Base-by-base conservation (phyloP, 35 echinoderm and acorn worm species). In the Ophiothrix spiculata region DNA sequence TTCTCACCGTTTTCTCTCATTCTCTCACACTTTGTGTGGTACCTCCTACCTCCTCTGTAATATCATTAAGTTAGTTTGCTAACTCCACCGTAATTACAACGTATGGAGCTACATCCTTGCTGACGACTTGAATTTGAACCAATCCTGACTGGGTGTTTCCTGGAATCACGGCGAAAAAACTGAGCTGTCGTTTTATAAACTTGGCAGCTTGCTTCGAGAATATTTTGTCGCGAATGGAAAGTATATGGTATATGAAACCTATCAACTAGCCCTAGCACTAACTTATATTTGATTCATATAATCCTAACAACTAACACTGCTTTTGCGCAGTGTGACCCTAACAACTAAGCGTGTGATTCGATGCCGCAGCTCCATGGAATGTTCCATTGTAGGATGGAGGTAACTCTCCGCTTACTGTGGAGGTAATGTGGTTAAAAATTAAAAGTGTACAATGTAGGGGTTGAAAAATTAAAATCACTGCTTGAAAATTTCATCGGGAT, bases 331-430 rank as follows among this genome's bases (percentile, higher is more conserved):
- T 69, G 60, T 69, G 25, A 28, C 60, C 60, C 60, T 69, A 69
- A 69, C 60, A 69, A 69, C 60, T 69, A 69, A 69, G 60, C 60
- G 17, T 69, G 60, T 69, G 60, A 69, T 69, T 69, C 60, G 60
- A n/a, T n/a, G n/a, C 8, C 60, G 60, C 3, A 15, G 60, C 4
- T 69, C 60, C 60, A 69, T n/a, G 60, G 23, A 69, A 6, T 69
- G 60, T 69, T 69, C 60, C 60, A 69, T 69, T 69, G 60, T 25
- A 28, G 60, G 60, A 69, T 28, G 23, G n/a, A n/a, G 60, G 60
- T 69, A 49, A 49, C 42, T 69, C 60, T 69, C 16, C 29, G 60
- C 60, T n/a, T n/a, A n/a, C 60, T 69, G 60, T 69, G 60, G 60
- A 69, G 60, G 60, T 15, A 69, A 69, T 69, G 17, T 69, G 17